Conservation (phyloP, 2,888 invertebrate species). For the Cryptops parisi region DNA sequence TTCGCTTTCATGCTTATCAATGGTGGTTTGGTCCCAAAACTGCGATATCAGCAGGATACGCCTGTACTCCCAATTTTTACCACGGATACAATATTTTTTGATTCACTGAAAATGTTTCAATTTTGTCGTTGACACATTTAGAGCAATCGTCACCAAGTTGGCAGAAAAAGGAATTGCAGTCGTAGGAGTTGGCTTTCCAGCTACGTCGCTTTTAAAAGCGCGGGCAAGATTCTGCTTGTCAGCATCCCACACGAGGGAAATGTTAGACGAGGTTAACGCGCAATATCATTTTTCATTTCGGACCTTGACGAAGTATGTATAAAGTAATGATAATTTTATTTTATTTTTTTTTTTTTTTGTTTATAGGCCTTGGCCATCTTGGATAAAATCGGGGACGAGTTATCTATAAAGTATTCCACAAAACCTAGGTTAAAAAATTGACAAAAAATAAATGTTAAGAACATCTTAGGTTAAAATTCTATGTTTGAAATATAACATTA, state of each 20-base stretch:
- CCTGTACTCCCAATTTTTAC: not conserved
- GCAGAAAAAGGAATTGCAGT: conserved; percentile 68
- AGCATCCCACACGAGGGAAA: conserved; percentile 87
- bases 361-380: not conserved
- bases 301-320: too few relatives aligned
- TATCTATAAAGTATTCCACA: not conserved
- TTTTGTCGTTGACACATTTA: conserved; percentile 30
- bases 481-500: too few relatives aligned
- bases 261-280: conserved; percentile 72
- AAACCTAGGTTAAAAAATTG: too few relatives aligned
- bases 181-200: conserved; percentile 98
- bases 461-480: too few relatives aligned
- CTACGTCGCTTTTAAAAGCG: conserved; percentile 83
- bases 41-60: not conserved
- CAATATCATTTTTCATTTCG: too few relatives aligned
- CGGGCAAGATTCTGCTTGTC: conserved; percentile 90
- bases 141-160: conserved; percentile 71
- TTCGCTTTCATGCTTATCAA: too few relatives aligned
- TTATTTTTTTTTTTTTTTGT: not conserved
- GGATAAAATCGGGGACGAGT: not conserved
- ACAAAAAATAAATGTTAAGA: too few relatives aligned
- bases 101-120: too few relatives aligned
- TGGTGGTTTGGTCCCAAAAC: too few relatives aligned
- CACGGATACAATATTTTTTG: not conserved
- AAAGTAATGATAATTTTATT: not conserved